Conservation (phyloP, 2,113 vertebrate genomes). For the Anolis carolinensis region DNA sequence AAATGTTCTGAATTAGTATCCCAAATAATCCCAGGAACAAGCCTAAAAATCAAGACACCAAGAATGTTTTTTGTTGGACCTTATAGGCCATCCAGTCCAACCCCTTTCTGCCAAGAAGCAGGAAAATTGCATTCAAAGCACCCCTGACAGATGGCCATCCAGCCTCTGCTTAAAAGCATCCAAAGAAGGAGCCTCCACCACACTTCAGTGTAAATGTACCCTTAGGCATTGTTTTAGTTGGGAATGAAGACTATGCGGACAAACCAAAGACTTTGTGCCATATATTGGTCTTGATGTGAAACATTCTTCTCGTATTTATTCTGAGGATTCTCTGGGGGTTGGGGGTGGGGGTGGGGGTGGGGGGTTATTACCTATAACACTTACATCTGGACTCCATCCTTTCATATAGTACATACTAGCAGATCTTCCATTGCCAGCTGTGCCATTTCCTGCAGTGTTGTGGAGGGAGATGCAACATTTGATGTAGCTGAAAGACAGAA, state of each 20-base stretch:
- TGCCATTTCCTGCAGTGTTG: neutral
- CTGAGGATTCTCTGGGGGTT: neutral
- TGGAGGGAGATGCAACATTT: neutral
- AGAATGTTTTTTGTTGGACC: too few relatives aligned
- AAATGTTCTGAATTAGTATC: too few relatives aligned
- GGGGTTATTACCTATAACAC: neutral
- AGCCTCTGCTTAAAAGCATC: too few relatives aligned
- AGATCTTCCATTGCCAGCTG: neutral
- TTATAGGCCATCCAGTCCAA: too few relatives aligned
- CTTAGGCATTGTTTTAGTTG: neutral
- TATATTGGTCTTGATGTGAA: neutral
- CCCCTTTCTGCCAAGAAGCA: too few relatives aligned
- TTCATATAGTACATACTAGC: neutral
- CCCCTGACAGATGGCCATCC: too few relatives aligned
- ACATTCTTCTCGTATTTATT: neutral
- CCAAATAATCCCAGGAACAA: too few relatives aligned
- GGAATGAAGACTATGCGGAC: neutral
- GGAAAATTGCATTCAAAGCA: too few relatives aligned
- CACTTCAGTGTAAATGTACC: too few relatives aligned
- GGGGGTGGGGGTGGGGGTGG: too few relatives aligned
- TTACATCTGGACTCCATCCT: neutral
- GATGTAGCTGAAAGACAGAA: neutral
- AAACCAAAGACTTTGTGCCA: neutral
- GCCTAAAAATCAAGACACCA: too few relatives aligned
- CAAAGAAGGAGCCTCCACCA: too few relatives aligned